Base-by-base conservation (phyloP, 2,797 vertebrate genomes). In the Poeciliopsis presidionis region DNA sequence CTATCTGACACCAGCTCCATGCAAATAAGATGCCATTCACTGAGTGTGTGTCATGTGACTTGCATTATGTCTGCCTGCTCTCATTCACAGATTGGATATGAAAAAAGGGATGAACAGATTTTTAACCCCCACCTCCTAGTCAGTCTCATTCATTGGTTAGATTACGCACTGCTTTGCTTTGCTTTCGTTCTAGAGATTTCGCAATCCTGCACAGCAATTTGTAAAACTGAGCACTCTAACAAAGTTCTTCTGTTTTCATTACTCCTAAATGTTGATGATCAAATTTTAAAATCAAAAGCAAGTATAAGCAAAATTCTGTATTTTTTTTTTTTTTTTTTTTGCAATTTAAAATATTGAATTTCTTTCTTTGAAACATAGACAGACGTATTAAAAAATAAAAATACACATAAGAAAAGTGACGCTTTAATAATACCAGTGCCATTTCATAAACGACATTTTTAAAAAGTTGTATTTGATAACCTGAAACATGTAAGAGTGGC, bases 31-130 rank as follows among this genome's bases (percentile, higher is more conserved):
- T 39, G 18, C 55, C 25, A 0, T 72, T 59, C 55, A 73, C 61
- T 57, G 73, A 43, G 49, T 78, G 30, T 81, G 72, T 45, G 33
- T 75, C 67, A 53, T 69, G 46, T 65, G 74, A 77, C 73, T 7
- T 74, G 61, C 61, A 63, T 63, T 33, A 36, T 63, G 16, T 75
- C 74, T 74, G 72, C 72, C 47, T 59, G 7, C 72, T 75, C 85
- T 75, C 85, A 88, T 90, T 89, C 82, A 90, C 74, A 78, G 81
- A 86, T 59, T 82, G 14, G 16, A 81, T 78, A 39, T 78, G 14
- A 16, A 25, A 55, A 72, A 14, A 76, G 45, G 88, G 90, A 88
- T 89, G 76, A 84, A 41, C 69, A 75, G 79, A 65, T 73, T 77
- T 80, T 85, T 73, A 73, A 18, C 1, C 30, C 30, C 59, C 28